Evolutionary conservation across 2,797 vertebrate species (phyloP), one percentile per base, ranked within the genome.

Genomic region (Hapalemur alaotrensis): DNA sequence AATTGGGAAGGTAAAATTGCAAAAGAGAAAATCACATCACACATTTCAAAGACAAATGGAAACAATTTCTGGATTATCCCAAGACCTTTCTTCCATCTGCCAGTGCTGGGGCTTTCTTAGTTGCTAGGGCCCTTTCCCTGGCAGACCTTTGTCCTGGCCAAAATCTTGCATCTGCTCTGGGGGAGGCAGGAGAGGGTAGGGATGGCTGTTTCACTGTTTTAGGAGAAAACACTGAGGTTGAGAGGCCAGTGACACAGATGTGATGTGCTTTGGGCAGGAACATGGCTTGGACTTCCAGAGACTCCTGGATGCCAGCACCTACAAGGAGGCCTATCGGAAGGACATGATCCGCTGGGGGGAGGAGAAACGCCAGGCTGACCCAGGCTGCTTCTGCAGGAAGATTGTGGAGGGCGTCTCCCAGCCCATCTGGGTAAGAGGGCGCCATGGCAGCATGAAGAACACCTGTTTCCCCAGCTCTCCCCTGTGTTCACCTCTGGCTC

Each of bases 301-400:
- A 52, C 99, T 99, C 25, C 97, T 99, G 98, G 99, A 99, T 0
- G 94, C 99, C n/a, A 99, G 99, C 3, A 86, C 95, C 30, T 99
- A 99, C 97, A 99, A 99, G 96, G 99, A 99, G 97, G 22, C 0
- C 9, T 98, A 98, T 80, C 98, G 99, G 9, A 98, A 98, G 1
- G 99, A 99, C 83, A 99, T 99, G 99, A 99, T 99, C 97, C 95
- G 32, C 15, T 99, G 99, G 99, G 99, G 99, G 0, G 99, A 99
- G 98, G 98, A 97, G 79, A 98, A 95, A 17, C 98, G 99, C 20
- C 28, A 2, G 0, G 22, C 95, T 0, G 99, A 99, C 93, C 99
- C 99, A 0, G 99, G 99, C 2, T 99, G 98, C 98, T 99, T 99
- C 98, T 99, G 99, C 97, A 98, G 98, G 90, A 96, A 99, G 78